Base-by-base conservation (phyloP, 2,113 vertebrate genomes). In the Xiphophorus maculatus region DNA sequence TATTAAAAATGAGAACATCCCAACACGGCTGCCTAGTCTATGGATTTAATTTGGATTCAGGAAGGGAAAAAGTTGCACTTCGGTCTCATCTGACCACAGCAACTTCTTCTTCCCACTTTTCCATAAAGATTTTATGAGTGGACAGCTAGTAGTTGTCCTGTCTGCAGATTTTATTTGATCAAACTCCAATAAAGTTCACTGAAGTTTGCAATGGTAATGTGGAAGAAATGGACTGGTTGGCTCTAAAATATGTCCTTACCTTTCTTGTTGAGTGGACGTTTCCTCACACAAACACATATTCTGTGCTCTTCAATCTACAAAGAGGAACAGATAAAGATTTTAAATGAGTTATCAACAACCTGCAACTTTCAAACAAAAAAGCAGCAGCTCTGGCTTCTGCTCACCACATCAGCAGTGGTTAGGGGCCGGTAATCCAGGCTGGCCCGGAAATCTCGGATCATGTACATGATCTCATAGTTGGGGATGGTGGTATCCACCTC, bases 391-490 rank as follows among this genome's bases (percentile, higher is more conserved):
- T 17, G 17, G 29, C 40, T 29, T 71, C 62, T 11, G 93, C 96
- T 95, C 93, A 99, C 97, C 90, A 96, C 91, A 93, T 99, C 98
- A 76, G 97, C 95, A 77, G 96, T 96, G 81, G 96, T 98, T 88
- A 99, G 90, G 4, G 98, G 98, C 90, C 96, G 96, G 81, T 99
- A 99, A 93, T 99, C 97, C 87, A 99, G 92, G 92, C 96, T 99
- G 84, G 94, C 97, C 92, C 98, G 95, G 90, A 99, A 98, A 89
- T 99, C 97, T 94, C 95, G 94, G 93, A 99, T 99, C 98, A 99
- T 99, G 89, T 96, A 97, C 97, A 99, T 95, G 88, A 99, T 99
- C 95, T 99, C 98, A 86, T 97, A 99, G 92, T 99, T 99, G 69
- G 98, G 98, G 79, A 98, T 94, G 84, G 97, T 99, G 78, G 97